A percentile compares a stretch with the other conserved stretches of the same genome.
These are phyloP conservation scores for Ormia ochracea DNA, from an alignment of 2,888 invertebrate species.

Conservation along the genomic window DNA sequence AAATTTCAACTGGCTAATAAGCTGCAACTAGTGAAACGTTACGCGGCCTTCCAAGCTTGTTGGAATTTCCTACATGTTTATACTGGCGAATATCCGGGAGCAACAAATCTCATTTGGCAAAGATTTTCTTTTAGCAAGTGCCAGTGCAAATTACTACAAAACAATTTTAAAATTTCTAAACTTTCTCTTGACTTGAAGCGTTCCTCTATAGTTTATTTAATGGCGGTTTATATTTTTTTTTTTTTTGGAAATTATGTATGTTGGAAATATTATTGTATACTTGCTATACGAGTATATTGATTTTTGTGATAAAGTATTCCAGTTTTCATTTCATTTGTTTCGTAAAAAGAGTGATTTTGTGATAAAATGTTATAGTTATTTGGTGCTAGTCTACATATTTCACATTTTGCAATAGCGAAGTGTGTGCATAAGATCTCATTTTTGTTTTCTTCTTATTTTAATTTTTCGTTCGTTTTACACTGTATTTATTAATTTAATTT, in stretches of 20 bases:
- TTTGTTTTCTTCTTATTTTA: slow-evolving; percentile 31
- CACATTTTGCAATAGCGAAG: slow-evolving; percentile 52
- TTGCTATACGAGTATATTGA: not conserved
- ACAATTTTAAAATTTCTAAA: not conserved
- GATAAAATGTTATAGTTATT: slow-evolving; percentile 49
- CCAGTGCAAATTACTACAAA: not conserved
- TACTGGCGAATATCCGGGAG: too few species aligned
- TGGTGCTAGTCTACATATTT: slow-evolving; percentile 61
- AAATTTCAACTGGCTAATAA: too few species aligned
- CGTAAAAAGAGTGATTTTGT: slow-evolving; percentile 43
- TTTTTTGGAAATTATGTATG: too few species aligned
- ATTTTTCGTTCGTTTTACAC: slow-evolving; percentile 28
- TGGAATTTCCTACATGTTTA: too few species aligned
- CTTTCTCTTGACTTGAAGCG: slow-evolving; percentile 4
- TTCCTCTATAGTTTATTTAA: not conserved
- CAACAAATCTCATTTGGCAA: too few species aligned
- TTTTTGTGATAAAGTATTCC: slow-evolving; percentile 43
- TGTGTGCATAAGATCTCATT: slow-evolving; percentile 57
- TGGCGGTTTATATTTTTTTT: slow-evolving; percentile 5
- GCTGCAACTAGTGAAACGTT: too few species aligned
- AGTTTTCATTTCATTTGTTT: not conserved
- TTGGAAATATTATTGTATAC: slow-evolving; percentile 3
- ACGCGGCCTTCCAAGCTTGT: too few species aligned
- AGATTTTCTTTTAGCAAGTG: not conserved
- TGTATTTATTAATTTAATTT: slow-evolving; percentile 28